Conservation (phyloP, 2,113 vertebrate genomes). For the Ciconia stormi region DNA sequence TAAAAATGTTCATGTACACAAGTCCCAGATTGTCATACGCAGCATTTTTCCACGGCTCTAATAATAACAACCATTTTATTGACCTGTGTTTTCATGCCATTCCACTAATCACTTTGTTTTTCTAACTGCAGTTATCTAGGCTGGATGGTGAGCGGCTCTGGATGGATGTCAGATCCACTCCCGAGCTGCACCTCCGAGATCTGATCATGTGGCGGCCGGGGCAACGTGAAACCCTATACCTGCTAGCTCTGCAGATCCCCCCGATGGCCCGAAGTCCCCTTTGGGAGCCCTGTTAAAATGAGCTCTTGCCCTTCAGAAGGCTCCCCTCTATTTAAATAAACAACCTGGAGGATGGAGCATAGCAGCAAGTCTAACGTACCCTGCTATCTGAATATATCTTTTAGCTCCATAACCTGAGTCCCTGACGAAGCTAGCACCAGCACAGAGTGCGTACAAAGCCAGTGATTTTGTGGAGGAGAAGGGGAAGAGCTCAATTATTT, state of each 20-base stretch:
- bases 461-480: not conserved
- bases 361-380: not conserved
- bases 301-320: not conserved
- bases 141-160: not conserved
- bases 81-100: not conserved
- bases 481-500: not conserved
- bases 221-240: not conserved
- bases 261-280: not conserved
- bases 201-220: not conserved
- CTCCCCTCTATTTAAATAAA: constrained; percentile 12
- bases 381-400: not conserved
- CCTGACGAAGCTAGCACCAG: not conserved
- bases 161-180: not conserved
- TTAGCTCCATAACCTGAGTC: not conserved
- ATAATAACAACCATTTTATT: not conserved
- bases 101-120: not conserved
- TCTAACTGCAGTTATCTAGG: not conserved
- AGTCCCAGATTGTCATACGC: fast-evolving
- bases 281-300: not conserved
- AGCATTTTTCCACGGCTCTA: not conserved
- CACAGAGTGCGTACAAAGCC: not conserved
- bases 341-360: not conserved
- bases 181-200: not conserved
- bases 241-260: not conserved
- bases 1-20: fast-evolving